Conservation (phyloP, 2,888 invertebrate genomes). For the Lamproptera curius region DNA sequence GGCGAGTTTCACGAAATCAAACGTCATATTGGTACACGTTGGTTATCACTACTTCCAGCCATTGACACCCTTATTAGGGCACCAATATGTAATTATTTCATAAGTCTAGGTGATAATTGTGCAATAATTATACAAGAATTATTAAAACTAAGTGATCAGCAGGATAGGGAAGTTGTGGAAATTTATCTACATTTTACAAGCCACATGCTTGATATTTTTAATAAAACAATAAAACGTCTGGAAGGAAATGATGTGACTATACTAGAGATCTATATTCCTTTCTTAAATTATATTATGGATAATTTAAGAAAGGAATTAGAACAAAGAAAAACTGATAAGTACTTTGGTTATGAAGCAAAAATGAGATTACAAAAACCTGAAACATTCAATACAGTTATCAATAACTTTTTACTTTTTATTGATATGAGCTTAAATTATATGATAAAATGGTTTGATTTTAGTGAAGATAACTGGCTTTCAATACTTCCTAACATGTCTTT, state of each 20-base stretch:
- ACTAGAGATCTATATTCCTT: constrained; percentile 25
- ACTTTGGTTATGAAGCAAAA: not conserved
- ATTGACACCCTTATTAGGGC: constrained; percentile 23
- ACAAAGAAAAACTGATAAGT: not conserved
- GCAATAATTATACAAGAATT: constrained; percentile 26
- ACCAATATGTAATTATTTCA: constrained; percentile 27
- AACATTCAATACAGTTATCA: not conserved
- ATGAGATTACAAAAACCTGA: not conserved
- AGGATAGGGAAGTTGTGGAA: not conserved
- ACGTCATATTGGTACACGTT: constrained; percentile 21
- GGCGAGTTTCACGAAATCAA: constrained; percentile 28
- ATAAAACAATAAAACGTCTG: constrained; percentile 24
- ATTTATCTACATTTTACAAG: constrained; percentile 6
- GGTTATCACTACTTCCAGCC: constrained; percentile 23
- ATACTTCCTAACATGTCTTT: not conserved
- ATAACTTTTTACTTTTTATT: not conserved
- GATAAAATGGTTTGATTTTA: not conserved
- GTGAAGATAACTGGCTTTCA: not conserved
- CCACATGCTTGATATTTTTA: constrained; percentile 26
- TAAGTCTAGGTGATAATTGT: constrained; percentile 27
- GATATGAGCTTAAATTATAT: not conserved
- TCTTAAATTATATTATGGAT: constrained; percentile 23
- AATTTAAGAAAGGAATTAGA: constrained; percentile 24
- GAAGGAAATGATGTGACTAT: constrained; percentile 26
- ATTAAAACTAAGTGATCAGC: constrained; percentile 22